phyloP scores from a whole-genome alignment of 2,113 vertebrate genomes.

The Pterocles burchelli region DNA sequence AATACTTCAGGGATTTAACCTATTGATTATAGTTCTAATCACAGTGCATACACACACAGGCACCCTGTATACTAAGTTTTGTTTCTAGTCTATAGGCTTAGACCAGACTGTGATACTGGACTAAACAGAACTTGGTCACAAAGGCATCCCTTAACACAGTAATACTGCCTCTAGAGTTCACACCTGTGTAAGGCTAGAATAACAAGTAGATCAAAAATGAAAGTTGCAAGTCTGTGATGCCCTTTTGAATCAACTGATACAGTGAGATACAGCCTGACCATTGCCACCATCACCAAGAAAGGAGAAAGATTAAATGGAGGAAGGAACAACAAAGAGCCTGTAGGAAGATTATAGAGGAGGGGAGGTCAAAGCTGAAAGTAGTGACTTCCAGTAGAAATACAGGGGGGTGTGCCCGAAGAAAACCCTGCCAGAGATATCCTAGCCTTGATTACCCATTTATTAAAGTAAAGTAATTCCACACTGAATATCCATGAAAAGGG shows the following conservation, averaged over 20 bases:
- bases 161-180: background rate
- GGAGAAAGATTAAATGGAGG: background rate
- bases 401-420: background rate
- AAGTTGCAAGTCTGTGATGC: background rate
- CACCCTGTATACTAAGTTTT: background rate
- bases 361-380: background rate
- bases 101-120: background rate
- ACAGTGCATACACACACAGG: background rate
- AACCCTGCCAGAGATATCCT: background rate
- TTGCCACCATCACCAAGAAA: background rate
- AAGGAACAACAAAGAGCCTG: background rate
- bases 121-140: background rate
- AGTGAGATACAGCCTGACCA: background rate
- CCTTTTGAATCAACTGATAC: background rate
- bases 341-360: fast-evolving
- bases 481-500: background rate
- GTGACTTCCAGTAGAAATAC: background rate
- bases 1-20: background rate
- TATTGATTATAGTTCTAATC: background rate
- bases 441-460: background rate
- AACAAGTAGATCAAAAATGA: background rate
- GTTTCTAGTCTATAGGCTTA: background rate
- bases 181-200: background rate
- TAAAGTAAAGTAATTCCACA: background rate
- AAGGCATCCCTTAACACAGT: background rate